Evolutionary conservation across 2,888 invertebrate genomes (phyloP), one percentile per base, ranked within the genome.

Genomic region (Drosophila neutralis): DNA sequence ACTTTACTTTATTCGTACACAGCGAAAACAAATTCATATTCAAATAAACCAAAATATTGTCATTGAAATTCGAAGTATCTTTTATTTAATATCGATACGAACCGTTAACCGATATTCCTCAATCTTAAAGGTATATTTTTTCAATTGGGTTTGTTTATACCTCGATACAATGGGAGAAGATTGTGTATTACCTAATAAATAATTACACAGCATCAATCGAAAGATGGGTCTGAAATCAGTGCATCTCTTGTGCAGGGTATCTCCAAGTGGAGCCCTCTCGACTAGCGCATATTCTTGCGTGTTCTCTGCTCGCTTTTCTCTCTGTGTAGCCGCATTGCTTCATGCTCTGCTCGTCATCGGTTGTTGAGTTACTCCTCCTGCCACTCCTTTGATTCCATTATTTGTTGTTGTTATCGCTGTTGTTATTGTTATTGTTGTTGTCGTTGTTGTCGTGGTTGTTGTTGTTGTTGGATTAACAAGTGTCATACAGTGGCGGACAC

Each of bases 391-490:
- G 51, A 56, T 56, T 56, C 56, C 27, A 56, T 56, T 56, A 38
- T 38, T 40, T 54, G 42, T 33, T 58, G 33, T 27, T 18, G 45
- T 31, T 57, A 54, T 42, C 54, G 58, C 38, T 68, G 56, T 35
- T 68, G 40, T 33, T 36, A 33, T 38, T 67, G 56, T 27, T 76
- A 48, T 66, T 80, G 67, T 58, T 83, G 69, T 36, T 42, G 36
- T 36, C 40, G 29, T n/a, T 33, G 29, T 15, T 13, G 36, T 36
- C 51, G 58, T 40, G 61, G 40, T 33, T 60, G 36, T 33, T 64
- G 49, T 33, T 38, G 65, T 62, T 84, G 71, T 63, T 85, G 88
- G 86, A 88, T 88, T 85, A 85, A 89, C 85, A 85, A 85, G 90
- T 85, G 90, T 85, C 85, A 85, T 85, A 89, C n/a, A n/a, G n/a